These are phyloP conservation scores for Ips typographus DNA, from an alignment of 1,140 invertebrate genomes.

Conservation along the genomic window DNA sequence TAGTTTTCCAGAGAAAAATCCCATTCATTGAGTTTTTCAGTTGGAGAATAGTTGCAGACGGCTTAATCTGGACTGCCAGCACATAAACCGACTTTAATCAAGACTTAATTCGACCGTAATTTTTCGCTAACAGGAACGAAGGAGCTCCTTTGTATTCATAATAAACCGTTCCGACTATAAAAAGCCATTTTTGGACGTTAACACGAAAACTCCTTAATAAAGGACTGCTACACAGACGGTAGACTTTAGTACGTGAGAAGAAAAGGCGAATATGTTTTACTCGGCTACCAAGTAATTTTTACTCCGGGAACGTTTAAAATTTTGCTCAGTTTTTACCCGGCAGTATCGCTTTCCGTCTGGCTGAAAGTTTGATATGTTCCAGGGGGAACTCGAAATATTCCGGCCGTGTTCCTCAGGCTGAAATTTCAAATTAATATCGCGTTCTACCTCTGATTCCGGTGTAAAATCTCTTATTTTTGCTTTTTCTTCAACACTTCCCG, in stretches of 20 bases:
- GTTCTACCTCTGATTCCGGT: neutral
- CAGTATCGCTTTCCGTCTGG: constrained; percentile 16
- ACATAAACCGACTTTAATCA: too few relatives aligned
- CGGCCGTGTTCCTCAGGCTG: constrained; percentile 5
- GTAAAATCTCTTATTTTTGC: neutral
- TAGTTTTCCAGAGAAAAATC: too few relatives aligned
- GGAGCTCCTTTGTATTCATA: constrained; percentile 20
- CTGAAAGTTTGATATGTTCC: constrained; percentile 16
- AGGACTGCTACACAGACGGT: constrained; percentile 27
- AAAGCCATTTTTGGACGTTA: constrained; percentile 16
- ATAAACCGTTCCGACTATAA: constrained; percentile 1
- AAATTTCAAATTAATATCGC: constrained; percentile 12
- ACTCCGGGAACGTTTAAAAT: constrained; percentile 22
- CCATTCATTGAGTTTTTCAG: too few relatives aligned
- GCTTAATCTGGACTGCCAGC: too few relatives aligned
- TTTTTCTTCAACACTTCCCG: too few relatives aligned
- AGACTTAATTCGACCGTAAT: neutral
- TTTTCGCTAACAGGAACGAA: neutral
- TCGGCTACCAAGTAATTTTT: constrained; percentile 18
- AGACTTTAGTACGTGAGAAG: constrained; percentile 27
- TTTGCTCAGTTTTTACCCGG: constrained; percentile 16
- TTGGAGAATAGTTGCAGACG: too few relatives aligned
- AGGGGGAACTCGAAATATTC: constrained; percentile 2
- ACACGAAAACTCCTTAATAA: constrained; percentile 32
- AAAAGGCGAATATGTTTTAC: constrained; percentile 18